A percentile compares a stretch with the other conserved stretches of the same genome.
Evolutionary conservation across 2,113 vertebrate species (phyloP).

Genomic region (Apteryx owenii): DNA sequence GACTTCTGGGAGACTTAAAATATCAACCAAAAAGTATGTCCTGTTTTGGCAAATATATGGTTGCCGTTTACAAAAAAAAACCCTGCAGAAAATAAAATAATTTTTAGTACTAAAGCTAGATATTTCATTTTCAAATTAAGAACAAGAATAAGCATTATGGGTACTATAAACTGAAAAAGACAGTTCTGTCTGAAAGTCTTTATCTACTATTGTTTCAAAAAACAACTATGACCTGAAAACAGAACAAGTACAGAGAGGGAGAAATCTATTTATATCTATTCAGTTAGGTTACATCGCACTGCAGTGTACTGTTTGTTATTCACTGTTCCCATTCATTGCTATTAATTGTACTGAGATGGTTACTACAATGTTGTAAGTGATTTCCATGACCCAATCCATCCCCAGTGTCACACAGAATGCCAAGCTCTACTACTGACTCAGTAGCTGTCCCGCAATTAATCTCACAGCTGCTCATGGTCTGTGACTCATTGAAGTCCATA

Average conservation of each 20-base stretch:
- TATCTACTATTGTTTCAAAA: background rate
- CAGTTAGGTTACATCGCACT: background rate
- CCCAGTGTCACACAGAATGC: background rate
- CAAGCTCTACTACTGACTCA: background rate
- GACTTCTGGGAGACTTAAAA: background rate
- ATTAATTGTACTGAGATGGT: background rate
- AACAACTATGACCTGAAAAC: background rate
- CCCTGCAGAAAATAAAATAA: background rate
- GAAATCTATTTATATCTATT: background rate
- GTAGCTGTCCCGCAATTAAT: background rate
- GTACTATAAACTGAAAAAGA: background rate
- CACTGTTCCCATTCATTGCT: fast-evolving
- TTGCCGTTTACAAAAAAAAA: background rate
- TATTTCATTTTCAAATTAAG: background rate
- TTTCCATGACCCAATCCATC: background rate
- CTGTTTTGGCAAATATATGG: background rate
- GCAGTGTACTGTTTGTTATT: background rate
- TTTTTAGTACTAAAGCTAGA: background rate
- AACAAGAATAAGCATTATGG: background rate
- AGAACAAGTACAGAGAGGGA: background rate
- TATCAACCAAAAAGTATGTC: background rate
- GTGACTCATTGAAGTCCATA: background rate
- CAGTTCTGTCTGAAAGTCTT: background rate
- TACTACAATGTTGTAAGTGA: background rate
- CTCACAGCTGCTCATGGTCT: background rate